Percentiles rank a stretch among this genome's conserved stretches.
phyloP scores from a whole-genome alignment of 2,888 invertebrate genomes.

The Caenorhabditis auriculariae region DNA sequence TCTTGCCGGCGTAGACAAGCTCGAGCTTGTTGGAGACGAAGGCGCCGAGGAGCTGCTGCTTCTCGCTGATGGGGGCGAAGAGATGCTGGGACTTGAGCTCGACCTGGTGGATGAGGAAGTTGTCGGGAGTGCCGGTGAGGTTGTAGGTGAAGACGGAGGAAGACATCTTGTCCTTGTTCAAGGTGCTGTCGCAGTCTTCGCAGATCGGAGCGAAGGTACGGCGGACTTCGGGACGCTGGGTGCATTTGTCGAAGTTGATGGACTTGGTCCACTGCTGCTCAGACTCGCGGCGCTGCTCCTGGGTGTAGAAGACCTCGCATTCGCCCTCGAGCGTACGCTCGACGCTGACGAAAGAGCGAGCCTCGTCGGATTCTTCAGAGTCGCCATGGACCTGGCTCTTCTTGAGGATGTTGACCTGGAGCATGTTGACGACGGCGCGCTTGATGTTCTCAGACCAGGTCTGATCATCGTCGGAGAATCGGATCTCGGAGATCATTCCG shows the following conservation, averaged over 20 bases:
- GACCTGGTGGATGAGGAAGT: slow-evolving; percentile 43
- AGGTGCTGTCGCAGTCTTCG: slow-evolving; percentile 23
- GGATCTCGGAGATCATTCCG: slow-evolving; percentile 35
- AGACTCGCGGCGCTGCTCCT: slow-evolving; percentile 22
- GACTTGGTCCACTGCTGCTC: slow-evolving; percentile 61
- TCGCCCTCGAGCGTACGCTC: slow-evolving; percentile 55
- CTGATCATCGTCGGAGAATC: slow-evolving; percentile 39
- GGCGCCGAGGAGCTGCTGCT: slow-evolving; percentile 29
- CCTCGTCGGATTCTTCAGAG: slow-evolving; percentile 5
- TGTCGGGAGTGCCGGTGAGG: slow-evolving; percentile 39
- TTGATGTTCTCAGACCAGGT: slow-evolving; percentile 59
- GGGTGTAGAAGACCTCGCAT: slow-evolving; percentile 47
- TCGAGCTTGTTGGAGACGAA: slow-evolving; percentile 38
- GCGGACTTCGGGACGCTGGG: slow-evolving; percentile 20
- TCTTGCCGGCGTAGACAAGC: slow-evolving; percentile 29
- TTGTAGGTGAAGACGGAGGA: slow-evolving; percentile 44
- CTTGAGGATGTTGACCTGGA: slow-evolving; percentile 45
- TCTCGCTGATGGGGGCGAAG: slow-evolving; percentile 32
- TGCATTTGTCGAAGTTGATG: slow-evolving; percentile 65
- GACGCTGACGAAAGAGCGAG: slow-evolving; percentile 20
- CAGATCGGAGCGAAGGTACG: slow-evolving; percentile 25
- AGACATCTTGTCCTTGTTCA: slow-evolving; percentile 32
- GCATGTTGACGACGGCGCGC: slow-evolving; percentile 56
- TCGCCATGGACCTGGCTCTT: slow-evolving; percentile 14
- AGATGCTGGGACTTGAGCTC: slow-evolving; percentile 50